Evolutionary conservation across 1,140 invertebrate species (phyloP), one percentile per base, ranked within the genome.

Genomic region (Caenorhabditis elegans): DNA sequence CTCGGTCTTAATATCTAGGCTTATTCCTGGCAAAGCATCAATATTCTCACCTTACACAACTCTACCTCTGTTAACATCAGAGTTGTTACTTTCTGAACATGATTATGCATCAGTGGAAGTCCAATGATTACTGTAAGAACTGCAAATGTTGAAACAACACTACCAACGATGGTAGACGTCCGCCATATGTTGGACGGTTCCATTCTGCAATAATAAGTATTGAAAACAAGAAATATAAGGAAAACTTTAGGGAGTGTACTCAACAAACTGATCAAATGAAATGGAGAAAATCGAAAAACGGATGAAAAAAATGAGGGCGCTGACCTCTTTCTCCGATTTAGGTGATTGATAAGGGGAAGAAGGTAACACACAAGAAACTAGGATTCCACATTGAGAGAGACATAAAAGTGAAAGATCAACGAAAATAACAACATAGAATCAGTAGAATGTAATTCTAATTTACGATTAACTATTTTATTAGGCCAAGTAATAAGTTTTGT

Each of bases 51-150:
- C 83, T 87, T 86, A 80, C 87, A 88, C 39, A 86, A 53, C 17
- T 89, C 87, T 3, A 87, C 86, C 43, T 89, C 80, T n/a, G 82
- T 39, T 5, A 88, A 51, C 76, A 88, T 84, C 10, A 83, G 28
- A n/a, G 86, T 83, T 8, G 85, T 87, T 47, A 82, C 84, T 43
- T 86, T 88, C 82, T 88, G 87, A n/a, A 84, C 46, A 46, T 89
- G 65, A 28, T 83, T 79, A 47, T 88, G 87, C 47, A 86, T 65
- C 24, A 88, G 85, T 24, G 87, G 87, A 17, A 88, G 76, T 46
- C 86, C 80, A 43, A 88, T 81, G 60, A 88, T 83, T 24, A 84
- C 80, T 2, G 82, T 34, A 31, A 84, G 34, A 22, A 84, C 46
- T 17, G 83, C 85, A 48, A 76, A 46, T 15, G 83, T 84, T 22